Base-by-base conservation (phyloP, 2,113 vertebrate species). In the Lates calcarifer region DNA sequence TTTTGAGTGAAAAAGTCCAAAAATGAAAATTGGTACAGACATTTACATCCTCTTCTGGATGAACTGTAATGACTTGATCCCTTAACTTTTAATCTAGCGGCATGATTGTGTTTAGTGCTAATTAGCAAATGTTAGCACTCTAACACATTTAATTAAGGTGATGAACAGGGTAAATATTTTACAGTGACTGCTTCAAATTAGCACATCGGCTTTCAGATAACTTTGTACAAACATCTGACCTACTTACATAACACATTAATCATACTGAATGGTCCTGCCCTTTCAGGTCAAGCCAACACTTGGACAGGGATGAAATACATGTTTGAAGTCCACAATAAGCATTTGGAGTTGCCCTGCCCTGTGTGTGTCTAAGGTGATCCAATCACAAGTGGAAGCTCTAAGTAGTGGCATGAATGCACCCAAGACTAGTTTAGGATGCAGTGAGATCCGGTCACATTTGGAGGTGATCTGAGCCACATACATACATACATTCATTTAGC, bases 171-270 rank as follows among this genome's bases (percentile, higher is more conserved):
- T 6, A 6, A 49, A 49, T 49, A 22, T 49, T 47, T 1, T 2
- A 20, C 18, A 49, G 45, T 49, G 15, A 6, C 18, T 49, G 49
- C 22, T 47, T 47, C 18, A 47, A 17, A 20, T 7, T 8, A 47
- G 20, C 47, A 53, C 13, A 11, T 53, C n/a, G 24, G 8, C 49
- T 10, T 47, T 17, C n/a, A 22, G 35, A 55, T 31, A 5, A 64
- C 24, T 41, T 74, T 76, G 24, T 18, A 55, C 28, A 61, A 66
- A 67, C 33, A 76, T 67, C 61, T 55, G 66, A 53, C 51, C n/a
- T 18, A 24, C 13, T 55, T 67, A 28, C 29, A 31, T n/a, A 28
- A 57, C 6, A 28, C 24, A 65, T 64, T 24, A 43, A 65, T 82
- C 74, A 65, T 4, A 29, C 17, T 41, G 31, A 57, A 39, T 56